Percentiles rank a stretch among this genome's conserved stretches.
phyloP scores from a whole-genome alignment of 2,113 vertebrate genomes.

The Chaetodon auriga region DNA sequence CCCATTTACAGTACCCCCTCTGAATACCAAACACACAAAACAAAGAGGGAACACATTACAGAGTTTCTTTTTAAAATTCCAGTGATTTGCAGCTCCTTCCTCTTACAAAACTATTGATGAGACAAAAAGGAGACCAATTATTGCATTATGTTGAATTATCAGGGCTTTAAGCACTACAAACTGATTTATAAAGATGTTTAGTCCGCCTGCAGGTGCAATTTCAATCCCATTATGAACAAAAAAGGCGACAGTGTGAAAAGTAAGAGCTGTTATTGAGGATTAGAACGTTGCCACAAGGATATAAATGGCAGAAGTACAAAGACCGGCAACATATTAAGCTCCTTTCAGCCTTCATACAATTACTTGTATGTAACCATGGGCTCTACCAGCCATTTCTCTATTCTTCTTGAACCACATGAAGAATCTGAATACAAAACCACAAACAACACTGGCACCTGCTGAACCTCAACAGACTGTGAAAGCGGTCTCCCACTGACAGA shows the following conservation, averaged over 20 bases:
- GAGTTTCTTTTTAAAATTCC: constrained; percentile 17
- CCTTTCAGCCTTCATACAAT: neutral
- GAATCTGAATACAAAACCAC: constrained; percentile 13
- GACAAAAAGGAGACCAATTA: constrained; percentile 50
- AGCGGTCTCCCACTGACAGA: constrained; percentile 18
- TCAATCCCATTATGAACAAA: constrained; percentile 54
- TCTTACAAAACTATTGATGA: constrained; percentile 9
- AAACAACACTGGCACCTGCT: constrained; percentile 24
- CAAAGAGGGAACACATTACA: constrained; percentile 23
- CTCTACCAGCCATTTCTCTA: neutral
- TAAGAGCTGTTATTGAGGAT: constrained; percentile 34
- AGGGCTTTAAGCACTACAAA: constrained; percentile 16
- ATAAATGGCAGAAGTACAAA: constrained; percentile 28
- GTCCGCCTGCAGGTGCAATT: constrained; percentile 60
- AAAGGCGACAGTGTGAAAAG: constrained; percentile 29
- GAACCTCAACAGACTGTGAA: constrained; percentile 21
- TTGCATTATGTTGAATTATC: constrained; percentile 23
- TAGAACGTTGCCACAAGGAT: neutral
- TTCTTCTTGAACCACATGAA: constrained; percentile 15
- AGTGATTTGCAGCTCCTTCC: constrained; percentile 4
- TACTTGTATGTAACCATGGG: neutral
- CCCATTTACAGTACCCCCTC: constrained; percentile 24
- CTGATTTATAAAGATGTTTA: constrained; percentile 32
- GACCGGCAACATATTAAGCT: neutral
- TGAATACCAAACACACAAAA: constrained; percentile 54